Percentiles rank a stretch among this genome's conserved stretches.
Evolutionary conservation across 1,140 invertebrate genomes (phyloP).

Genomic region (Procambarus clarkii): DNA sequence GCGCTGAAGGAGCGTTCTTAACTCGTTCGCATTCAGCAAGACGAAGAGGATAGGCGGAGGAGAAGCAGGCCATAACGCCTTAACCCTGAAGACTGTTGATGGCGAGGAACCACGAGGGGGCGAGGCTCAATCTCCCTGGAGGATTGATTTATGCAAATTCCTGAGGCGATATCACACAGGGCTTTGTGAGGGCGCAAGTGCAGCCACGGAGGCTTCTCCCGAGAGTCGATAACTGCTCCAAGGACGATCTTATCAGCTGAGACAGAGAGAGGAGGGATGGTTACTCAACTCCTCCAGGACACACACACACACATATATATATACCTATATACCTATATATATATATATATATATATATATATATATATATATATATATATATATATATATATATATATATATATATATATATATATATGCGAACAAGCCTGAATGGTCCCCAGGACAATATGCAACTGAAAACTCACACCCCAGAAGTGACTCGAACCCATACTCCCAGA

Average conservation of each 20-base stretch:
- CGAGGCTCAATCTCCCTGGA: slow-evolving; percentile 3
- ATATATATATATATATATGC: too few relatives aligned
- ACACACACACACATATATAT: too few relatives aligned
- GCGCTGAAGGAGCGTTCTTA: background rate
- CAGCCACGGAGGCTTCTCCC: too few relatives aligned
- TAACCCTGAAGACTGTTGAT: background rate
- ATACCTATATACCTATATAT: too few relatives aligned
- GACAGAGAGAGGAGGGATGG: background rate
- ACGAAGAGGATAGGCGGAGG: background rate
- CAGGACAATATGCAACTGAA: too few relatives aligned
- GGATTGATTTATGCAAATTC: slow-evolving; percentile 15
- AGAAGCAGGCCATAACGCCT: background rate
- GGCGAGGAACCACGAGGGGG: background rate
- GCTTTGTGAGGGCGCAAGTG: background rate
- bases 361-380: too few relatives aligned
- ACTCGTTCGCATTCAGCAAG: background rate
- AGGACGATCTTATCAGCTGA: background rate
- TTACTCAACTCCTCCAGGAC: too few relatives aligned
- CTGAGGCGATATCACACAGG: background rate
- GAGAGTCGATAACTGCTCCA: background rate
- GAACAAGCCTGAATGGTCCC: too few relatives aligned
- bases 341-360: too few relatives aligned
- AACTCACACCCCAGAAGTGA: too few relatives aligned
- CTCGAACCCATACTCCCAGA: too few relatives aligned
- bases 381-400: too few relatives aligned